Evolutionary conservation across 2,113 vertebrate genomes (phyloP).

Genomic region (Phalacrocorax brasilianus): DNA sequence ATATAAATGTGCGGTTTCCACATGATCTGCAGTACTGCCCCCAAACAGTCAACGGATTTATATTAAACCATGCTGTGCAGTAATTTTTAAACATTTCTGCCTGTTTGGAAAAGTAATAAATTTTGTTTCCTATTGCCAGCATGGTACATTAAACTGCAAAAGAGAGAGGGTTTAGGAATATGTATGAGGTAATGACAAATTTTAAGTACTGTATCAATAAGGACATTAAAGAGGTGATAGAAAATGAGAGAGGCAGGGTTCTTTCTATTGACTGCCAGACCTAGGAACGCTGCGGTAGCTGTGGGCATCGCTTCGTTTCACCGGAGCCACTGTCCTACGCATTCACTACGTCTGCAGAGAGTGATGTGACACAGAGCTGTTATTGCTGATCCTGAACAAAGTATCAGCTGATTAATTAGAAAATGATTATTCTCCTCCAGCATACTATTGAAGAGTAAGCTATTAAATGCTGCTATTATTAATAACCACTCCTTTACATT

Average conservation of each 20-base stretch:
- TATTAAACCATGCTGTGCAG: not conserved
- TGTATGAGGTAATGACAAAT: not conserved
- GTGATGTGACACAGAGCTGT: not conserved
- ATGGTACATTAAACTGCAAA: not conserved
- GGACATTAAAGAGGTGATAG: not conserved
- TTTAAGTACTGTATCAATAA: constrained; percentile 15
- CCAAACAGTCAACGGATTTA: not conserved
- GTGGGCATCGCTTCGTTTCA: constrained; percentile 2
- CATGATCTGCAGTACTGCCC: not conserved
- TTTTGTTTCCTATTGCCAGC: not conserved
- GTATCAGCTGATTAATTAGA: constrained; percentile 46
- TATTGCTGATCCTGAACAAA: constrained; percentile 48
- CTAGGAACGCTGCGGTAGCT: not conserved
- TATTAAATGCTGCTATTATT: not conserved
- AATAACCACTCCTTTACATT: not conserved
- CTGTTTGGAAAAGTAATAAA: not conserved
- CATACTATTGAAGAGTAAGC: not conserved
- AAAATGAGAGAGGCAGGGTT: not conserved
- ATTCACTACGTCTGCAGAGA: not conserved
- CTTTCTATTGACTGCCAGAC: not conserved
- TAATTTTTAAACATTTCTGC: not conserved
- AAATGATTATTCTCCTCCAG: constrained; percentile 35
- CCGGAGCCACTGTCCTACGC: not conserved
- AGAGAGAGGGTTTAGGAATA: not conserved
- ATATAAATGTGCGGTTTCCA: not conserved